phyloP scores from a whole-genome alignment of 2,113 vertebrate genomes.

The Phyllostomus discolor region DNA sequence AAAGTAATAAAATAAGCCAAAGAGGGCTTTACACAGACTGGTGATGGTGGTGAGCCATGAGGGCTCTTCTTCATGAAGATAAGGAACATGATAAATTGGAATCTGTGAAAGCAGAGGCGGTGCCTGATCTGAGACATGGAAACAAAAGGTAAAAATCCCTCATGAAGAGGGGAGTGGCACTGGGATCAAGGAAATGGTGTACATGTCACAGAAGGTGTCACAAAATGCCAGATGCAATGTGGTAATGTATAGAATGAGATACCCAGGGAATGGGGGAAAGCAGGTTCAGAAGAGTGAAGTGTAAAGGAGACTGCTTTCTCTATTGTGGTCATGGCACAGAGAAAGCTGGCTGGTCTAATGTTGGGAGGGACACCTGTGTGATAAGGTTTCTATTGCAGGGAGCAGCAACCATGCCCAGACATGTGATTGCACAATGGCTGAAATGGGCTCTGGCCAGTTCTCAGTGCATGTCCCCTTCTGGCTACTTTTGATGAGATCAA shows the following conservation, averaged over 20 bases:
- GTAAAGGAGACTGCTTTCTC: not conserved
- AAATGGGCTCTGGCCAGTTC: not conserved
- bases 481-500: accelerated
- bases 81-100: not conserved
- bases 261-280: not conserved
- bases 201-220: not conserved
- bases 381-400: not conserved
- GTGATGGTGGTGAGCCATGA: not conserved
- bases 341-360: not conserved
- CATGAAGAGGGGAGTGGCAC: accelerated
- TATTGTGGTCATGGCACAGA: accelerated
- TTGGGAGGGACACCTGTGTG: not conserved
- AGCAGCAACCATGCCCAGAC: not conserved
- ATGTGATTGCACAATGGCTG: not conserved
- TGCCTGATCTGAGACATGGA: not conserved
- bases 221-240: too few species aligned
- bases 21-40: not conserved
- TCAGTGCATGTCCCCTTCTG: not conserved
- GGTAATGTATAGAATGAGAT: not conserved
- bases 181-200: not conserved
- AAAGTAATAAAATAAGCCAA: not conserved
- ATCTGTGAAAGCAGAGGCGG: not conserved
- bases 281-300: accelerated
- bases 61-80: too few species aligned
- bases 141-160: not conserved